phyloP scores from a whole-genome alignment of 2,113 vertebrate genomes.

The Microcebus ravelobensis region DNA sequence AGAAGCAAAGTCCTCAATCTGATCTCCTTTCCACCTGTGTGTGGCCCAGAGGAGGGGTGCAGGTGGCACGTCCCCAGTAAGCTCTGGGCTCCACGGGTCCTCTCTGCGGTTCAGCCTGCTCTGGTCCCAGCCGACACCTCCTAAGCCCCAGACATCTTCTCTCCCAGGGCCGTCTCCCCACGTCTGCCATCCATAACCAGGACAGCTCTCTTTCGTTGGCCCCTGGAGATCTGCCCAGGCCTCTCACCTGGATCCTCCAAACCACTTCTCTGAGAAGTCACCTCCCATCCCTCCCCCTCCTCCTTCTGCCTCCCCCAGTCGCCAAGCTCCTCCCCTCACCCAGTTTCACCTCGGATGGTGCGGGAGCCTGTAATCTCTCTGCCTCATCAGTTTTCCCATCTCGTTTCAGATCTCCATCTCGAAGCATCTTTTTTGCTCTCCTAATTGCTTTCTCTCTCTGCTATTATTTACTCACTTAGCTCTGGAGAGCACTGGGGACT shows the following conservation, averaged over 20 bases:
- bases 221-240: neutral
- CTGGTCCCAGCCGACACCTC: neutral
- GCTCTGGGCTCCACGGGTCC: neutral
- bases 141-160: accelerated
- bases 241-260: neutral
- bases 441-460: slow-evolving; percentile 36
- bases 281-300: neutral
- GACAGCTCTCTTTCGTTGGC: neutral
- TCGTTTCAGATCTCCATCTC: neutral
- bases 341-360: accelerated
- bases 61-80: neutral
- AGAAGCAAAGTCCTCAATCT: neutral
- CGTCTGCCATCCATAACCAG: neutral
- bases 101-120: neutral
- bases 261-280: neutral
- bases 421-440: neutral
- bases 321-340: neutral
- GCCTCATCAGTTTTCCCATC: neutral
- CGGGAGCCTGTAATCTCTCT: neutral
- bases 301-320: neutral
- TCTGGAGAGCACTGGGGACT: slow-evolving; percentile 48
- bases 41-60: neutral
- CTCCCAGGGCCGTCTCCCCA: neutral
- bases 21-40: neutral
- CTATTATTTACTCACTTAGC: slow-evolving; percentile 52